Conservation (phyloP, 2,113 vertebrate species). For the Trogon melanurus region DNA sequence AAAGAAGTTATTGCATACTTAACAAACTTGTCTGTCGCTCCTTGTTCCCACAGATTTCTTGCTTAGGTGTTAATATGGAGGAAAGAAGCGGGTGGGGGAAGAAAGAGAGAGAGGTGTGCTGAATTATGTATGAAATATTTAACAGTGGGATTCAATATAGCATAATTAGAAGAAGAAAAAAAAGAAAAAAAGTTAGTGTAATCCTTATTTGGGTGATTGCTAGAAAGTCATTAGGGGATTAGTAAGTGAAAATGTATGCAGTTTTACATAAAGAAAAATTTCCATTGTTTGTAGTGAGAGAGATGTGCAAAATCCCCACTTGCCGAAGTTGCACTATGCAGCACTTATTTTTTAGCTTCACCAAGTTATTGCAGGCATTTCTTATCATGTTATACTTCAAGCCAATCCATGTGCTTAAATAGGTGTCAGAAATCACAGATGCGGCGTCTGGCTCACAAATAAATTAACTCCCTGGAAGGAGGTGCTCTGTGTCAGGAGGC, state of each 20-base stretch:
- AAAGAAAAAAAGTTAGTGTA: conserved; percentile 9
- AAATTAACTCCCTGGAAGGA: background rate
- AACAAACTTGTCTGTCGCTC: background rate
- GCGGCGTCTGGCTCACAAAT: background rate
- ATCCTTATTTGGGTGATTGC: conserved; percentile 44
- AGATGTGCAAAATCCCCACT: background rate
- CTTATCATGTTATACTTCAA: background rate
- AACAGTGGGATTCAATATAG: conserved; percentile 36
- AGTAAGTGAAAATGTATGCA: conserved; percentile 22
- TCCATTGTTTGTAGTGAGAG: background rate
- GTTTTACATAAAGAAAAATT: conserved; percentile 37
- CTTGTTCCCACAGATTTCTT: background rate
- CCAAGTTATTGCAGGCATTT: background rate
- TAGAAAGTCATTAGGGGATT: conserved; percentile 1
- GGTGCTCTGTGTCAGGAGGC: accelerated
- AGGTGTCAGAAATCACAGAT: background rate
- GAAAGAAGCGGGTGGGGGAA: background rate
- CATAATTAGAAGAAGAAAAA: background rate
- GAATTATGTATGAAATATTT: conserved; percentile 55
- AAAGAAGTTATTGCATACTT: background rate
- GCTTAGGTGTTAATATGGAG: background rate
- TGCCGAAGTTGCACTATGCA: background rate
- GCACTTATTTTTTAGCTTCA: conserved; percentile 28
- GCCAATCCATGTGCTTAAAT: background rate
- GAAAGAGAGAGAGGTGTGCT: background rate